Evolutionary conservation across 30 jellyfish, hydroid and myxozoan genomes (phyloP), one percentile per base, ranked within the genome.

Genomic region (Pseudorhiza aurosa): DNA sequence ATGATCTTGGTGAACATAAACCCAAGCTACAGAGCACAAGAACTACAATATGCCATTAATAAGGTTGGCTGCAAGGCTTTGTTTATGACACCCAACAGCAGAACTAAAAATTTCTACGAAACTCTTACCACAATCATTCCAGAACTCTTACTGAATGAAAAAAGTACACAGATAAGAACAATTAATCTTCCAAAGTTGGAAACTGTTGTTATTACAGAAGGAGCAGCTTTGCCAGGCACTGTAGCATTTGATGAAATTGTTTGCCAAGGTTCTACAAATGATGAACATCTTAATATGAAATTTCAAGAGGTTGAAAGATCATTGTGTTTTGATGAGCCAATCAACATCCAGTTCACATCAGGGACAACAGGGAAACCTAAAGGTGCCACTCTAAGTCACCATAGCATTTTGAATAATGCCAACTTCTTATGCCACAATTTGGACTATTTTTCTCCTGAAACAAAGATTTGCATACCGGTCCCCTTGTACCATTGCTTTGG

Each of bases 401-500:
- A 93, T 49, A 93, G 86, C 59, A 67, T 93, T 6, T 75, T 93
- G 78, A 93, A 93, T 46, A 93, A 93, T 82, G 96, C 96, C 28
- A 19, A 43, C 46, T 60, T 82, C 26, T 17, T 85, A 73, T 96
- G 82, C 30, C 77, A 65, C 24, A 76, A 40, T 50, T 69, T 90
- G 89, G 65, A 70, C 15, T 78, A 68, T 68, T 57, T 58, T 32
- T 58, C 25, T 24, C 77, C 67, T n/a, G 77, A 65, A 19, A 81
- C 96, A 47, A 72, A 93, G 65, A 74, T 85, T 37, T 93, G 98
- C 77, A 81, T 93, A 36, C 97, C 98, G 2, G 97, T 86, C 37
- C 98, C 98, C 9, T 70, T 93, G 65, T 93, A 85, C 43, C 98
- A 93, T 64, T 93, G 98, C 75, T 93, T 93, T 86, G 98, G 98